These are phyloP conservation scores for Excalfactoria chinensis DNA, from an alignment of 2,113 vertebrate species.

Conservation along the genomic window DNA sequence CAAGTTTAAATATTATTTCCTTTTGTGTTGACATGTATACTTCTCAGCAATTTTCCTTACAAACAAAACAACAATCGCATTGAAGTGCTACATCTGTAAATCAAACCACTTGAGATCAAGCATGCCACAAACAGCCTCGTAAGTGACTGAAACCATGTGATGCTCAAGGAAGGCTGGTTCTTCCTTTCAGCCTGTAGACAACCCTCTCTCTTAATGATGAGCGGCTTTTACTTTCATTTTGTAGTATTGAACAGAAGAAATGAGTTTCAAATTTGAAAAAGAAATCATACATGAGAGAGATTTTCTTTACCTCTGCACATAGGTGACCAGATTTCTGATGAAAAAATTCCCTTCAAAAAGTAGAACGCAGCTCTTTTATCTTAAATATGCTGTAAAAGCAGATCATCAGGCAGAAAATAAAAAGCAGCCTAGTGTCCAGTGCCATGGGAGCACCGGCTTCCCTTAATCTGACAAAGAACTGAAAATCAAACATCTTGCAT, in stretches of 20 bases:
- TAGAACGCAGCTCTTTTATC: neutral
- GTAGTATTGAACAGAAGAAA: neutral
- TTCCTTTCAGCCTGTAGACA: fast-evolving
- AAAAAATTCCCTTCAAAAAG: neutral
- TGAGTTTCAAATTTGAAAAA: neutral
- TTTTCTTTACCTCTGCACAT: neutral
- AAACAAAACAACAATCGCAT: neutral
- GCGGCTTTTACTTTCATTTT: neutral
- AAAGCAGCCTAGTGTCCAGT: neutral
- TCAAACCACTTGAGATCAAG: neutral
- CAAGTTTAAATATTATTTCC: neutral
- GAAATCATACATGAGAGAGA: neutral
- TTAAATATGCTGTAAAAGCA: neutral
- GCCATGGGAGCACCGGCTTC: neutral
- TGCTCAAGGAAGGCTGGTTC: neutral
- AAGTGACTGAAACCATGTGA: neutral
- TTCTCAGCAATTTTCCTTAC: neutral
- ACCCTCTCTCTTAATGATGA: neutral
- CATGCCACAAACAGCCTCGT: neutral
- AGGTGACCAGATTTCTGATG: neutral
- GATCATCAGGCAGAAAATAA: neutral
- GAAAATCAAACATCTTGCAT: neutral
- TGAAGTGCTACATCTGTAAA: neutral
- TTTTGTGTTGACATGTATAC: neutral
- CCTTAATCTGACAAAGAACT: conserved; percentile 8